Base-by-base conservation (phyloP, 2,888 invertebrate species). In the Cinara cedri region DNA sequence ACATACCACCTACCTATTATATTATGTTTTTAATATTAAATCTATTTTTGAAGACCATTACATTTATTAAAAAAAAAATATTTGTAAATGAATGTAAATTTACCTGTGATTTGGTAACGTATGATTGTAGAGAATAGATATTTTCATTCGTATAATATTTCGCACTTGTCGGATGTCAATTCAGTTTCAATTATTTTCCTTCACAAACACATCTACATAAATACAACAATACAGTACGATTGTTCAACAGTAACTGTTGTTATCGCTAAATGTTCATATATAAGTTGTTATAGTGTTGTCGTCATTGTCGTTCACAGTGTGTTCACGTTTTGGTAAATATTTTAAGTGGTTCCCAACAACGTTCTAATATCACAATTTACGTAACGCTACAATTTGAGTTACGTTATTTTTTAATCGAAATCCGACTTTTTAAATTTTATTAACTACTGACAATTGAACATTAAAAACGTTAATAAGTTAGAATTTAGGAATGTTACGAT, bases 251-350 rank as follows among this genome's bases (percentile, higher is more conserved):
- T 62, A 34, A 46, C 62, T 72, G 62, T 62, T 74, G 62, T 74
- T 74, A 74, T 74, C 72, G 51, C 21, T 10, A 6, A 21, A 74
- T 63, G 62, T 51, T 62, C n/a, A 49, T 72, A 16, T 14, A 26
- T 16, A 34, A 34, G 6, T 19, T 42, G 19, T 14, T 54, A 34
- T 19, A 34, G 68, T 70, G 49, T 51, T 34, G 62, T 62, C 19
- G 19, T 62, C 51, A 11, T 62, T 14, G 21, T 51, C 1, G 51
- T 34, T 11, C n/a, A 49, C 72, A 72, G 72, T 72, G n/a, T n/a
- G 72, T 72, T 72, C 21, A 62, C 72, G 34, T 34, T 6, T 16
- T 63, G 14, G 11, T 51, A 10, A 19, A 51, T 74, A 19, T 51
- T 46, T 74, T 49, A 16, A 21, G 16, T 34, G 51, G 62, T 42